Evolutionary conservation across 1,140 invertebrate genomes (phyloP), one percentile per base, ranked within the genome.

Genomic region (Asbolus verrucosus): DNA sequence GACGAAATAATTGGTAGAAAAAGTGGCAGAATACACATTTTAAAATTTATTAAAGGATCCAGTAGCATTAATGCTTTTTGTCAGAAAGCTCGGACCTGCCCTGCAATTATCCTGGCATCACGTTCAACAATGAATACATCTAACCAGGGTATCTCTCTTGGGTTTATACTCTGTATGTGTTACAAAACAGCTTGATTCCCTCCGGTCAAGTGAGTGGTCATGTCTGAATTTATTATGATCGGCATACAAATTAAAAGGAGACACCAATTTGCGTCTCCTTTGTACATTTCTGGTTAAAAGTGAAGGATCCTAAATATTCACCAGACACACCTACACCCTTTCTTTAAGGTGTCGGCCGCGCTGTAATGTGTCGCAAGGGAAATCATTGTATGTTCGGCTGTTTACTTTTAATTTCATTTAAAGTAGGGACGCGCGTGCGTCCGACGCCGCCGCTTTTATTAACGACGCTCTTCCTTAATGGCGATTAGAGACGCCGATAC

Each of bases 361-460:
- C 11, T n/a, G 46, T 24, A 54, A 38, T 27, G n/a, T 19, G 30
- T 19, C 61, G 19, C 61, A 63, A 21, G 61, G 61, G 61, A 63
- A 63, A 63, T 63, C 61, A 63, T 31, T 21, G 61, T 63, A 33
- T 63, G 39, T n/a, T n/a, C 30, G 61, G 21, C 13, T 63, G 61
- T 63, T 63, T 31, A 63, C 61, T 63, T 63, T 63, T 63, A 63
- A 63, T 63, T 63, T 63, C 39, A 31, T 63, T 63, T 63, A 63
- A 63, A 63, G 30, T 63, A 54, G 46, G 18, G 14, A 54, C 27
- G 46, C 21, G 46, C 46, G 21, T 54, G 46, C 11, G 11, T 27
- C n/a, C 27, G n/a, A 11, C 21, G 21, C 13, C 46, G 46, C 46
- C 46, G 13, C 19, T 27, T 54, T 54, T 54, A 54, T 54, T 54